Percentiles rank a stretch among this genome's conserved stretches.
Evolutionary conservation across 2,797 vertebrate species (phyloP).

Genomic region (Artibeus jamaicensis): DNA sequence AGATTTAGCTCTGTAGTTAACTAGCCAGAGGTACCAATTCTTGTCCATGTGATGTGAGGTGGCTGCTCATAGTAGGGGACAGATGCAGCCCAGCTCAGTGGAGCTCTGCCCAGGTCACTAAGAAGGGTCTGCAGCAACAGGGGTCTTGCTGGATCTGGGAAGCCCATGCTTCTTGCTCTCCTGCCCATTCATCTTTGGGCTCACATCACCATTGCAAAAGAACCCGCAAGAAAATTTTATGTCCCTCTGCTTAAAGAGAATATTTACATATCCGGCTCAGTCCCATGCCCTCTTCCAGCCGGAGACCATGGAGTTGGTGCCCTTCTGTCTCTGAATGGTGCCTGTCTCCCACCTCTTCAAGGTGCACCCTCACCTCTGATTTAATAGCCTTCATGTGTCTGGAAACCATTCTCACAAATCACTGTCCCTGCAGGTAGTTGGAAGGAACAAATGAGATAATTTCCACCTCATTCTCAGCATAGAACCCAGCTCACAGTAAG

Average conservation of each 20-base stretch:
- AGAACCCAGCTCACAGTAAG: background rate
- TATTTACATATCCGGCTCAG: background rate
- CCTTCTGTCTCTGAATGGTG: background rate
- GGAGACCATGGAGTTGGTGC: background rate
- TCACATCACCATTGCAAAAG: background rate
- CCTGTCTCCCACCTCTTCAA: background rate
- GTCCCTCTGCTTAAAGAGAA: background rate
- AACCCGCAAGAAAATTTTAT: background rate
- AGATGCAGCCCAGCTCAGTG: background rate
- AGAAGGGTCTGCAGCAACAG: background rate
- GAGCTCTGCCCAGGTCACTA: background rate
- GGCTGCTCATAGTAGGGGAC: background rate
- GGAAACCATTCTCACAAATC: background rate
- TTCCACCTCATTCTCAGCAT: background rate
- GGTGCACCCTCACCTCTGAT: background rate
- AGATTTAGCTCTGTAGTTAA: background rate
- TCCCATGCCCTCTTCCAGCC: background rate
- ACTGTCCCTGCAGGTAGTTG: background rate
- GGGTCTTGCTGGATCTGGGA: background rate
- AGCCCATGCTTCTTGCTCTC: background rate
- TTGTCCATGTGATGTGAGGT: background rate
- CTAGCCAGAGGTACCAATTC: background rate
- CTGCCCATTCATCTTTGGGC: background rate
- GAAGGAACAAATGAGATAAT: background rate
- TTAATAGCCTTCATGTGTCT: background rate